phyloP scores from a whole-genome alignment of 2,888 invertebrate genomes.

The Biston betularia region DNA sequence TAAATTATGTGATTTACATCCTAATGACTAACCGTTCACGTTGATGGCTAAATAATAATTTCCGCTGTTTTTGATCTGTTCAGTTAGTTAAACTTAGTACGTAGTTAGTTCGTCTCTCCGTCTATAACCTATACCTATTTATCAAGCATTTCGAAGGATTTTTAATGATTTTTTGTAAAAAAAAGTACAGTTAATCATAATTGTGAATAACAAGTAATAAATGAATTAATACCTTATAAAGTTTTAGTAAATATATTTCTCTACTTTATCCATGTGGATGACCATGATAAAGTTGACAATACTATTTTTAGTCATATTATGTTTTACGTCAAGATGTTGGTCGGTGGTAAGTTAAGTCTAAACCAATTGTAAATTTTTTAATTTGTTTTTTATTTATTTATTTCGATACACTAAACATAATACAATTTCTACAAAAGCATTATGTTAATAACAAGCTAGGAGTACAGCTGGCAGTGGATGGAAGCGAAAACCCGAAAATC shows the following conservation, averaged over 20 bases:
- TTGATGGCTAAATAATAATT: slow-evolving; percentile 14
- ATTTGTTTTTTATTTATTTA: not conserved
- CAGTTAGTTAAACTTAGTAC: not conserved
- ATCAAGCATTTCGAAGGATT: too few relatives aligned
- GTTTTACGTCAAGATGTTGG: slow-evolving; percentile 42
- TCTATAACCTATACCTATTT: too few relatives aligned
- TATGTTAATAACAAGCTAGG: too few relatives aligned
- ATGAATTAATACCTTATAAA: not conserved
- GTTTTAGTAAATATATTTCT: not conserved
- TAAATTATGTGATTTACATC: not conserved
- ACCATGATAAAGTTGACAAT: slow-evolving; percentile 16
- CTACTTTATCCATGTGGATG: not conserved
- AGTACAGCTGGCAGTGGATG: too few relatives aligned
- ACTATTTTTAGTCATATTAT: slow-evolving; percentile 23
- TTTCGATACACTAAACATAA: not conserved
- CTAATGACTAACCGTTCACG: slow-evolving; percentile 2
- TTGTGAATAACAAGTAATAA: not conserved
- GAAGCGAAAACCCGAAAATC: too few relatives aligned
- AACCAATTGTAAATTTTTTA: not conserved
- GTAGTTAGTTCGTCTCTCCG: not conserved
- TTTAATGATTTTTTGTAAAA: too few relatives aligned
- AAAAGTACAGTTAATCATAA: too few relatives aligned
- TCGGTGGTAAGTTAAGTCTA: slow-evolving; percentile 20
- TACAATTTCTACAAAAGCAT: too few relatives aligned
- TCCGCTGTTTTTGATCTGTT: not conserved